phyloP scores from a whole-genome alignment of 2,797 vertebrate genomes.

The Gymnothorax reevesii region DNA sequence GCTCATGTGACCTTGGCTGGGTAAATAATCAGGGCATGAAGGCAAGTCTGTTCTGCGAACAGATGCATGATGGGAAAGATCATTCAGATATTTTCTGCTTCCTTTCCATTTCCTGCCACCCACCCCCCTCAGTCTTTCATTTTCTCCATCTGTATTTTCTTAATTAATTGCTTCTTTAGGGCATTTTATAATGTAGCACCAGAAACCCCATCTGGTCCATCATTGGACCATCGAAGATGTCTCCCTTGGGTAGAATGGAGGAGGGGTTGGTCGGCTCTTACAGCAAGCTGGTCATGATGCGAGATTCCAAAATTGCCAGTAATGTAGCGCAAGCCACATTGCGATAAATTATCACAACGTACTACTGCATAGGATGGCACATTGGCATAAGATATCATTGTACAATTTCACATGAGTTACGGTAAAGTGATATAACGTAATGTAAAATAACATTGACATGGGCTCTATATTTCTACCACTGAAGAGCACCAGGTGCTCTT shows the following conservation, averaged over 20 bases:
- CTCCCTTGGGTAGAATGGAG: not conserved
- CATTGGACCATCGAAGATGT: not conserved
- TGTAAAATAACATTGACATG: too few species aligned
- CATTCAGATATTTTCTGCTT: not conserved
- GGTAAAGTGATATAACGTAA: too few species aligned
- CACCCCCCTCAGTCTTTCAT: not conserved
- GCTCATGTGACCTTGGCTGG: too few species aligned
- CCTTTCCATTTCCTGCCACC: not conserved
- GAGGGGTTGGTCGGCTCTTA: too few species aligned
- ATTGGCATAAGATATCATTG: too few species aligned
- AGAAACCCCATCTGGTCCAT: not conserved
- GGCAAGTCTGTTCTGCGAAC: not conserved
- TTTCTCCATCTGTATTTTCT: not conserved
- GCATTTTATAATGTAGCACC: not conserved
- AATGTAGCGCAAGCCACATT: not conserved
- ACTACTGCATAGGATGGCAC: too few species aligned
- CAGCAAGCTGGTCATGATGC: not conserved
- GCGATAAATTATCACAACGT: not conserved
- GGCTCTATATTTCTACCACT: not conserved
- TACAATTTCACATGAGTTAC: too few species aligned
- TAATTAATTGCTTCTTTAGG: constrained; percentile 10
- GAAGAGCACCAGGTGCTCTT: too few species aligned
- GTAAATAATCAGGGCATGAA: too few species aligned
- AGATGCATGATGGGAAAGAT: not conserved
- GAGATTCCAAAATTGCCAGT: not conserved